Base-by-base conservation (phyloP, 2,113 vertebrate species). In the Triplophysa dalaica region DNA sequence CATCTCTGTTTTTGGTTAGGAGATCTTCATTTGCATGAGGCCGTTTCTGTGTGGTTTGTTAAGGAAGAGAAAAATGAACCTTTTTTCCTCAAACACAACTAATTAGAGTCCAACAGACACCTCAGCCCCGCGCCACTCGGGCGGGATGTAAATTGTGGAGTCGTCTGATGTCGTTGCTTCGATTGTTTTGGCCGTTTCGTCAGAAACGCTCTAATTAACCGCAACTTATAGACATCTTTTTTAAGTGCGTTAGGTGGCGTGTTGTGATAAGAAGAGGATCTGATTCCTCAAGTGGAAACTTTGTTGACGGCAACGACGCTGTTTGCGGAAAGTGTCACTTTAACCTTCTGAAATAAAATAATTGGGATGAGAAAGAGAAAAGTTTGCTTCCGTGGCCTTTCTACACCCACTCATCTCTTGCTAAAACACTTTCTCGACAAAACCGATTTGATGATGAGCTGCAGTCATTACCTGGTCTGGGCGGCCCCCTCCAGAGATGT, bases 381-480 rank as follows among this genome's bases (percentile, higher is more conserved):
- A 68, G 54, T 80, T 68, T 69, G 45, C 54, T 50, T 52, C 33
- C 17, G 45, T 70, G 50, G 74, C 48, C 69, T 64, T 74, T 45
- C 16, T 4, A 82, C 73, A 60, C 77, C 85, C 69, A 60, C 62
- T 69, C 48, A 50, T 64, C 64, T 62, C 62, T 82, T 38, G 19
- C 52, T 81, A 52, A 70, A 82, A 73, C 64, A 79, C 45, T n/a
- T 76, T 82, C 83, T 86, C 86, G 83, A 85, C 84, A 79, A 76
- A 83, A 81, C n/a, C 52, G 43, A 73, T 89, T 88, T 89, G 85
- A 90, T 88, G 78, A 87, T 88, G 84, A 86, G 84, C 80, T 83
- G 84, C 14, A 88, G 84, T 92, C 91, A 91, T 92, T 94, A 94
- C 92, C 92, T 91, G 90, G 82, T 61, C 38, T 77, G 84, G 19